Percentiles rank a stretch among this genome's conserved stretches.
These are phyloP conservation scores for Condylostylus longicornis DNA, from an alignment of 1,140 invertebrate species.

Conservation along the genomic window DNA sequence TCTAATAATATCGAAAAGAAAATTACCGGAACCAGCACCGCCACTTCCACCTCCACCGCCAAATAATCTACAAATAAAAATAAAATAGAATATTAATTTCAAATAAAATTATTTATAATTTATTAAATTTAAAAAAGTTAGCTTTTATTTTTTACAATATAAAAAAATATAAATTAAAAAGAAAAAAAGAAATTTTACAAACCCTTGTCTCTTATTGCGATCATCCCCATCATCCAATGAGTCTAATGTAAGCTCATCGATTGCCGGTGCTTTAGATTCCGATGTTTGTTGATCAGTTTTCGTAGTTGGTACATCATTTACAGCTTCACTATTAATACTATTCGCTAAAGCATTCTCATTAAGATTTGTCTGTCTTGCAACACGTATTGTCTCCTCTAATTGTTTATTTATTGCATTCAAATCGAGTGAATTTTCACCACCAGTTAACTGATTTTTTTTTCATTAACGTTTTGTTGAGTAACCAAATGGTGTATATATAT, in stretches of 20 bases:
- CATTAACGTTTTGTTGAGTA: too few relatives aligned
- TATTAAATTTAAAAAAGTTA: not conserved
- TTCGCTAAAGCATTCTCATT: conserved; percentile 23
- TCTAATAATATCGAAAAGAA: conserved; percentile 72
- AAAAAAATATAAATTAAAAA: too few relatives aligned
- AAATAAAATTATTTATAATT: not conserved
- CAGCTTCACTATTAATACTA: conserved; percentile 32
- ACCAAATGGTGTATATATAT: not conserved
- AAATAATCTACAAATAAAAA: not conserved
- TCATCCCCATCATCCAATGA: conserved; percentile 49
- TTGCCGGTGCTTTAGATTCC: conserved; percentile 36
- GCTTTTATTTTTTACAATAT: not conserved
- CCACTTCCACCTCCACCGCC: conserved; percentile 37
- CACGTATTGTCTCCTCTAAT: conserved; percentile 30
- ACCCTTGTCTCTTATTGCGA: conserved; percentile 55
- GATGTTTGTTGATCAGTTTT: conserved; percentile 28
- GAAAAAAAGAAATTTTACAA: too few relatives aligned
- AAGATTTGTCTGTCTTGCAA: conserved; percentile 29
- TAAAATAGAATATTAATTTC: not conserved
- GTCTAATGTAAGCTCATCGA: conserved; percentile 44
- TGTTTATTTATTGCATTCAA: conserved; percentile 29
- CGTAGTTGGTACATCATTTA: conserved; percentile 5
- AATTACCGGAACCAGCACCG: conserved; percentile 63
- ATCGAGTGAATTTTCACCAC: conserved; percentile 29
- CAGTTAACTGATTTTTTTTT: conserved; percentile 18